These are phyloP conservation scores for Micromys minutus DNA, from an alignment of 2,113 vertebrate genomes.

Conservation along the genomic window DNA sequence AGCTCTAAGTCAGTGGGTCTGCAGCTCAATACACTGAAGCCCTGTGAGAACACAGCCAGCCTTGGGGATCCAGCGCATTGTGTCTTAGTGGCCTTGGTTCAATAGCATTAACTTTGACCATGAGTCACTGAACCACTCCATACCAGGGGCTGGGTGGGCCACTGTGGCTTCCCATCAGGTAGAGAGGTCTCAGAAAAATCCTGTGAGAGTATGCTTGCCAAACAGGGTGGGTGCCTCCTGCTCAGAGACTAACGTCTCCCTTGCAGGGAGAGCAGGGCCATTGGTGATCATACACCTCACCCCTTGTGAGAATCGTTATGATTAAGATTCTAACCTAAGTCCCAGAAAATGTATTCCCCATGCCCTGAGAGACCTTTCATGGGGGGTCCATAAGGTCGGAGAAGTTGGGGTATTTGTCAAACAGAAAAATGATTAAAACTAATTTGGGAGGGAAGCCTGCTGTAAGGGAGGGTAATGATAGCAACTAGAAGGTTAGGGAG, in stretches of 20 bases:
- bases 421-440: constrained; percentile 43
- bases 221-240: neutral
- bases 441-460: neutral
- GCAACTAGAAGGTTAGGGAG: neutral
- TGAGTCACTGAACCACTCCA: neutral
- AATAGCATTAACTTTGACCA: neutral
- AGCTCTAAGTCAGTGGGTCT: neutral
- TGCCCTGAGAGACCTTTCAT: constrained; percentile 41
- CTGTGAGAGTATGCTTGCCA: neutral
- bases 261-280: too few species aligned
- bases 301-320: neutral
- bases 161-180: neutral
- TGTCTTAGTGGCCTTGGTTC: neutral
- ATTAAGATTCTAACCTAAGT: neutral
- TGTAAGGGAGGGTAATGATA: neutral
- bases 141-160: neutral
- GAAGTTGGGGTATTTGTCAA: neutral
- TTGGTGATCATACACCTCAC: neutral
- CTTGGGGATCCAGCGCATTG: neutral
- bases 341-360: neutral
- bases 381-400: neutral
- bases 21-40: neutral
- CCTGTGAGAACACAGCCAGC: neutral
- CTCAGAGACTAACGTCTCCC: neutral
- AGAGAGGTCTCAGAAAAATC: neutral